Percentiles rank a stretch among this genome's conserved stretches.
phyloP scores from a whole-genome alignment of 2,888 invertebrate genomes.

The Eumacrocentrus americanus region DNA sequence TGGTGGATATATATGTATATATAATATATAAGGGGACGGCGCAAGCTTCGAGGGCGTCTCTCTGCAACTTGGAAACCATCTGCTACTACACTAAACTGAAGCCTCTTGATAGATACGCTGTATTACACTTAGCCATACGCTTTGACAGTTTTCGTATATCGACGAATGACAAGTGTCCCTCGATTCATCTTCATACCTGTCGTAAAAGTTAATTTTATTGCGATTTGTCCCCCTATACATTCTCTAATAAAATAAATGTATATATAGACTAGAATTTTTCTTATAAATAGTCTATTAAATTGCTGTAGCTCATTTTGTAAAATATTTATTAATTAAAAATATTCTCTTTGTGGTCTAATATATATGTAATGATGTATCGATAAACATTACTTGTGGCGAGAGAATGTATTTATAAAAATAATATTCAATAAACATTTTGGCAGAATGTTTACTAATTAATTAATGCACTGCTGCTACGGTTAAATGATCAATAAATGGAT shows the following conservation, averaged over 20 bases:
- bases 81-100: conserved; percentile 19
- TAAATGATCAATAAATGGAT: background rate
- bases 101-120: conserved; percentile 29
- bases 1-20: no score
- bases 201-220: conserved; percentile 18
- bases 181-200: conserved; percentile 31
- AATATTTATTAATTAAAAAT: background rate
- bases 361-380: no score
- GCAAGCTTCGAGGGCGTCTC: background rate
- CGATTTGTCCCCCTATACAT: conserved; percentile 13
- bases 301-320: no score
- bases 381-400: background rate
- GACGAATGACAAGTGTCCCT: conserved; percentile 27
- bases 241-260: background rate
- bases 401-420: no score
- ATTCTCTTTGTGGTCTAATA: no score
- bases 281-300: no score
- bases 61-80: conserved; percentile 28
- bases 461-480: background rate
- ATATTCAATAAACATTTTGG: background rate
- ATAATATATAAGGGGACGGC: conserved; percentile 9
- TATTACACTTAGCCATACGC: conserved; percentile 22
- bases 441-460: background rate
- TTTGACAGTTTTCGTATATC: conserved; percentile 32
- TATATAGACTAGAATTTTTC: no score